These are phyloP conservation scores for Talpa occidentalis DNA, from an alignment of 2,113 vertebrate genomes.

Conservation along the genomic window DNA sequence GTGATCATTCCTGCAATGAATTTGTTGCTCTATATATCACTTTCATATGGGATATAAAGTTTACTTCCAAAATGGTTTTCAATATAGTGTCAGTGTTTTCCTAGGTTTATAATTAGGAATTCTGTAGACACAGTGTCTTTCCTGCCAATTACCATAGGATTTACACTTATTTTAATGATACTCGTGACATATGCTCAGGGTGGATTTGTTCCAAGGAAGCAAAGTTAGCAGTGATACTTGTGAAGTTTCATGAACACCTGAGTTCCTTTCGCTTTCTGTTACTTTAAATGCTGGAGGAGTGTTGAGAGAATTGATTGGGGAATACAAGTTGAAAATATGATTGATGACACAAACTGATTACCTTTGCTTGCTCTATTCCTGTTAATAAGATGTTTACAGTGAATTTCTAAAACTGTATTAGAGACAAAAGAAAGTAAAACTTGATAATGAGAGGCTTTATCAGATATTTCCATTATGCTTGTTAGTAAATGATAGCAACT, in stretches of 20 bases:
- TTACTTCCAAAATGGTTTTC: conserved; percentile 19
- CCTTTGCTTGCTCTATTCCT: conserved; percentile 28
- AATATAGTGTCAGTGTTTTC: conserved; percentile 31
- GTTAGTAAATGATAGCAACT: conserved; percentile 58
- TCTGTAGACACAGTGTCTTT: conserved; percentile 12
- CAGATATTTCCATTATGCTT: conserved; percentile 56
- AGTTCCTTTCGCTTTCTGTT: conserved; percentile 5
- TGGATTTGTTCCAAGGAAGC: conserved; percentile 21
- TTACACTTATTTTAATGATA: conserved; percentile 35
- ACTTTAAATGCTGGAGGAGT: conserved; percentile 30
- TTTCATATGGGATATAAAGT: conserved; percentile 12
- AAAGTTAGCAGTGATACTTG: conserved; percentile 39
- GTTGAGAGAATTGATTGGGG: conserved; percentile 49
- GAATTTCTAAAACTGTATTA: conserved; percentile 60
- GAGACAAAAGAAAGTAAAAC: conserved; percentile 65
- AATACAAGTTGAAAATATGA: conserved; percentile 71
- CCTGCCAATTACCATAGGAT: conserved; percentile 7
- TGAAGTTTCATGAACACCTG: not conserved
- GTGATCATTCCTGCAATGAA: not conserved
- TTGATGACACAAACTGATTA: conserved; percentile 74
- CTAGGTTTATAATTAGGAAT: conserved; percentile 5
- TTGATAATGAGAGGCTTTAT: conserved; percentile 67
- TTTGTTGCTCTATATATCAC: not conserved
- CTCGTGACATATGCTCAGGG: not conserved
- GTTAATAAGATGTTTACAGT: conserved; percentile 73